Percentiles rank a stretch among this genome's conserved stretches.
phyloP scores from a whole-genome alignment of 2,888 invertebrate genomes.

The Bugulina stolonifera region DNA sequence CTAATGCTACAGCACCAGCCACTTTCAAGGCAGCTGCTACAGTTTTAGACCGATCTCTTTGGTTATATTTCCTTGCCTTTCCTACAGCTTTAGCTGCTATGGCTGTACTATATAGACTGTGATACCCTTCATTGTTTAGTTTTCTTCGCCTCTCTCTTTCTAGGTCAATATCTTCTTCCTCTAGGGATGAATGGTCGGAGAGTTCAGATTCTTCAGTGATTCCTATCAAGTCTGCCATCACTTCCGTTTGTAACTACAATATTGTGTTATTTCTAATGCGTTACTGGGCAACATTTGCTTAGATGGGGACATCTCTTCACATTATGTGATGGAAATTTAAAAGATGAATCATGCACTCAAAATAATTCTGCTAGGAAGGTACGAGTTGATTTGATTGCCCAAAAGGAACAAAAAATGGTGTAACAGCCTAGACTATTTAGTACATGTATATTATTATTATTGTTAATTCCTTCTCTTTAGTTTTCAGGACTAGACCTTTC shows the following conservation, averaged over 20 bases:
- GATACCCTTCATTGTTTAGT: neutral
- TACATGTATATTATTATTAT: too few species aligned
- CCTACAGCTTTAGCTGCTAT: neutral
- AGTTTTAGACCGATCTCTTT: neutral
- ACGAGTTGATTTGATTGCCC: too few species aligned
- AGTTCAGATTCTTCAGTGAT: neutral
- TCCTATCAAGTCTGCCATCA: neutral
- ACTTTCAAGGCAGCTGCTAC: slow-evolving; percentile 1
- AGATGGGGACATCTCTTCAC: too few species aligned
- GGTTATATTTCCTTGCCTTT: neutral
- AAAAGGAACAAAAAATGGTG: too few species aligned
- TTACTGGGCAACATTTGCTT: too few species aligned
- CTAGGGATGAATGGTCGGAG: slow-evolving; percentile 16
- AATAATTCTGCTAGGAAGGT: too few species aligned
- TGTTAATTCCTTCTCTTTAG: too few species aligned
- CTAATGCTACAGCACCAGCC: neutral
- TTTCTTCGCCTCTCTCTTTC: slow-evolving; percentile 10
- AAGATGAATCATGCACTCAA: too few species aligned
- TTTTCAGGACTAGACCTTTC: too few species aligned
- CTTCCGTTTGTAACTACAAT: neutral
- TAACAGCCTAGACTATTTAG: too few species aligned
- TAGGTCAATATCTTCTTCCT: slow-evolving; percentile 13
- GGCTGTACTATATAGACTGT: neutral
- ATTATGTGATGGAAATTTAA: too few species aligned
- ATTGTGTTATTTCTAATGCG: too few species aligned